Percentiles rank a stretch among this genome's conserved stretches.
Conservation (phyloP, 2,888 invertebrate species). For the Agrochola circellaris region DNA sequence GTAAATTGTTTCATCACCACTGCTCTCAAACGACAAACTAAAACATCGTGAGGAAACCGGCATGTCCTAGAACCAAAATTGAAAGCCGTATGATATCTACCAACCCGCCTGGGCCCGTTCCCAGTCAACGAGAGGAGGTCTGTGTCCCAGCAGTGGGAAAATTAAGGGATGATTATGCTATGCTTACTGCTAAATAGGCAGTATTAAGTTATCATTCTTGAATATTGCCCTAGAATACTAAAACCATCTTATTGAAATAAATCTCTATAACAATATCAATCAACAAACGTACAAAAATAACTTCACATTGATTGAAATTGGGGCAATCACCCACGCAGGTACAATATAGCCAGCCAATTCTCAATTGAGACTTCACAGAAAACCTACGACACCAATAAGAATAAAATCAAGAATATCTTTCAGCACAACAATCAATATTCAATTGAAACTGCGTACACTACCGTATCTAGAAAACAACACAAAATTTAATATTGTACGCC, state of each 20-base stretch:
- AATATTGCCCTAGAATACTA: neutral
- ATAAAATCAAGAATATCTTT: conserved; percentile 39
- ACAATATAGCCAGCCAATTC: neutral
- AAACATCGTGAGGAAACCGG: too few relatives aligned
- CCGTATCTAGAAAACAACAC: conserved; percentile 37
- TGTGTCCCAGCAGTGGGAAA: too few relatives aligned
- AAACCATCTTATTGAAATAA: neutral
- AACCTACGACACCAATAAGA: conserved; percentile 5
- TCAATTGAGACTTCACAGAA: conserved; percentile 6
- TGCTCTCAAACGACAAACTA: too few relatives aligned
- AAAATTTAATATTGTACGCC: conserved; percentile 50
- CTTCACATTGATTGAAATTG: neutral
- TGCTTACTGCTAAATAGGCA: too few relatives aligned
- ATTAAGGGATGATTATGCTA: too few relatives aligned
- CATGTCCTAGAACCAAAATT: too few relatives aligned
- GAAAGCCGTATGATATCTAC: too few relatives aligned
- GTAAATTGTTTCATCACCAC: too few relatives aligned
- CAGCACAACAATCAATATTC: conserved; percentile 50
- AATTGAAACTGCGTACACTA: conserved; percentile 11
- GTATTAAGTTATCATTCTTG: too few relatives aligned
- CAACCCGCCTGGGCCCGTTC: too few relatives aligned
- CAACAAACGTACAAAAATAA: neutral
- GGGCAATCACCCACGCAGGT: neutral
- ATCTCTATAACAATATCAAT: neutral
- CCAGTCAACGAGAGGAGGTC: too few relatives aligned